Percentiles rank a stretch among this genome's conserved stretches.
These are phyloP conservation scores for Perca fluviatilis DNA, from an alignment of 2,113 vertebrate genomes.

Conservation along the genomic window DNA sequence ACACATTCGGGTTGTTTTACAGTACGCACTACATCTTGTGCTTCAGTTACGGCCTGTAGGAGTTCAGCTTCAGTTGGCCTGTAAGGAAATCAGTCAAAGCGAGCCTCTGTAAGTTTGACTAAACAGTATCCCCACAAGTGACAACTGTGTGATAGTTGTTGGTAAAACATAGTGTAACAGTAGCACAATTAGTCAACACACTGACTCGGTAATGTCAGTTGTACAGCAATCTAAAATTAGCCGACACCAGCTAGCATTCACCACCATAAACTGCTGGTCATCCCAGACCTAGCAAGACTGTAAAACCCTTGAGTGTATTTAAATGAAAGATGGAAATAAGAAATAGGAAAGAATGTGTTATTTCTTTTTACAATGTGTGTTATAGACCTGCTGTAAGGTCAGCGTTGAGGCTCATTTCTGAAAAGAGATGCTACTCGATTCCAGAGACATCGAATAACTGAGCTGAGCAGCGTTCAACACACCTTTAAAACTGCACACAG, in stretches of 20 bases:
- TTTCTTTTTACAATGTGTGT: too few species aligned
- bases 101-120: neutral
- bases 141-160: too few species aligned
- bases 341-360: neutral
- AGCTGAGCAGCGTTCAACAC: neutral
- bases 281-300: too few species aligned
- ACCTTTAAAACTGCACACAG: neutral
- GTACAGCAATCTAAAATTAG: too few species aligned
- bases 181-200: too few species aligned
- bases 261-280: too few species aligned
- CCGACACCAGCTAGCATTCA: too few species aligned
- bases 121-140: too few species aligned
- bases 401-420: neutral
- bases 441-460: neutral
- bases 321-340: too few species aligned
- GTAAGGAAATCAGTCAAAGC: neutral
- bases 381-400: neutral
- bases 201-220: too few species aligned
- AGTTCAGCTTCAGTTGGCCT: neutral
- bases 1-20: neutral
- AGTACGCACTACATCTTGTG: neutral
- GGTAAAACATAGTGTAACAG: too few species aligned
- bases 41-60: neutral
- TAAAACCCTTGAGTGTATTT: too few species aligned
- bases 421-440: neutral